Conservation (phyloP, 2,888 invertebrate genomes). For the Epsilonema sp. region DNA sequence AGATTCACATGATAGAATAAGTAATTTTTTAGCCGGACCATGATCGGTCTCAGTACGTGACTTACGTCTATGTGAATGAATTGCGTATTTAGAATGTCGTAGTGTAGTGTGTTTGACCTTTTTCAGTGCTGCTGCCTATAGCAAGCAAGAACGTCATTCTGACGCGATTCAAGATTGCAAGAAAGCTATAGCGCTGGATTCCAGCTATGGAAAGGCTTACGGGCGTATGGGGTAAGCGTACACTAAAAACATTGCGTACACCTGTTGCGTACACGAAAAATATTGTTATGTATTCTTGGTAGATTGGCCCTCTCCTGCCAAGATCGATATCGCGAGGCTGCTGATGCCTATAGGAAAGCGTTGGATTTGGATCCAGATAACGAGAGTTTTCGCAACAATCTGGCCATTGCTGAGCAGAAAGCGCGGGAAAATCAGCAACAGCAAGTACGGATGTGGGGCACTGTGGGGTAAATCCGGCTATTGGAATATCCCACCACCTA, state of each 20-base stretch:
- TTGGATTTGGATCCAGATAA: slow-evolving; percentile 75
- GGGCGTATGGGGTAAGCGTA: slow-evolving; percentile 53
- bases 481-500: too few species aligned
- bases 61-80: background rate
- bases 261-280: background rate
- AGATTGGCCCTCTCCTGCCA: slow-evolving; percentile 61
- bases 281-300: background rate
- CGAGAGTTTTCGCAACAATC: slow-evolving; percentile 64
- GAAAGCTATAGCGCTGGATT: slow-evolving; percentile 65
- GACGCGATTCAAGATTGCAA: slow-evolving; percentile 73
- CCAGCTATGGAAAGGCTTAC: slow-evolving; percentile 80
- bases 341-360: slow-evolving; percentile 64
- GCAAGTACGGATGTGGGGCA: too few species aligned
- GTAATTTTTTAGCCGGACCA: too few species aligned
- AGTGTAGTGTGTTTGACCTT: slow-evolving; percentile 1
- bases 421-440: slow-evolving; percentile 24
- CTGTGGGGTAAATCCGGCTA: too few species aligned
- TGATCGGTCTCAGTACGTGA: too few species aligned
- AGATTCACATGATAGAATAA: too few species aligned
- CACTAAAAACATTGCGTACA: background rate
- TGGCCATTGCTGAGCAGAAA: slow-evolving; percentile 57
- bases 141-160: slow-evolving; percentile 60
- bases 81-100: too few species aligned
- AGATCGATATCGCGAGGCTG: slow-evolving; percentile 59
- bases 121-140: slow-evolving; percentile 69